Conservation (phyloP, 1,140 invertebrate genomes). For the Mizuhopecten yessoensis region DNA sequence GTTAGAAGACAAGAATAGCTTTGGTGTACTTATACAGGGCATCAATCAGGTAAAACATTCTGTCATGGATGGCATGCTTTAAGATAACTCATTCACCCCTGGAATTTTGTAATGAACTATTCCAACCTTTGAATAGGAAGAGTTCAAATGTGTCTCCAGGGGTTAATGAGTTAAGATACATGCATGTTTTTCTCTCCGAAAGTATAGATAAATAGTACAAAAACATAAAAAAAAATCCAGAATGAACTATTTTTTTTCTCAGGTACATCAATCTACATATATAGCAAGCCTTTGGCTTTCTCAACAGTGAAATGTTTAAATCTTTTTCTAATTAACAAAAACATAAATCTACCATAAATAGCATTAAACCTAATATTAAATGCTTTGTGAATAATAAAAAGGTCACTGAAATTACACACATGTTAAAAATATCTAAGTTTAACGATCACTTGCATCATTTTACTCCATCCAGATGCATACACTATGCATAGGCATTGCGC, state of each 20-base stretch:
- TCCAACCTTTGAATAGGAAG: no score
- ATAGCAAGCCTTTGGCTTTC: not conserved
- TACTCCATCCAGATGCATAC: conserved; percentile 4
- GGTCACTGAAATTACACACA: not conserved
- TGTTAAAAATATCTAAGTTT: not conserved
- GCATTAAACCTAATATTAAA: not conserved
- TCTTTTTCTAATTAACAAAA: not conserved
- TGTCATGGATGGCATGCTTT: not conserved
- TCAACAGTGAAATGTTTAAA: not conserved
- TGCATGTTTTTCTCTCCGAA: no score
- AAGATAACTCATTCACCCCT: no score
- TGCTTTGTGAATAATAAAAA: not conserved
- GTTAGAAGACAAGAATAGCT: not conserved
- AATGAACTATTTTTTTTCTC: no score
- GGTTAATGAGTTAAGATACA: no score
- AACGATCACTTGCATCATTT: not conserved
- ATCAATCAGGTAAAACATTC: not conserved
- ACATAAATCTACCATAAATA: not conserved
- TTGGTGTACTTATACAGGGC: not conserved
- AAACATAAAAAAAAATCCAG: no score
- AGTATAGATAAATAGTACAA: no score
- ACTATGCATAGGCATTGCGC: not conserved
- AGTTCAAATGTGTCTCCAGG: no score
- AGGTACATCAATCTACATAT: not conserved
- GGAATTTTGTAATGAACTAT: no score